A percentile compares a stretch with the other conserved stretches of the same genome.
Evolutionary conservation across 2,888 invertebrate genomes (phyloP).

Genomic region (Epiperipatus broadwayi): DNA sequence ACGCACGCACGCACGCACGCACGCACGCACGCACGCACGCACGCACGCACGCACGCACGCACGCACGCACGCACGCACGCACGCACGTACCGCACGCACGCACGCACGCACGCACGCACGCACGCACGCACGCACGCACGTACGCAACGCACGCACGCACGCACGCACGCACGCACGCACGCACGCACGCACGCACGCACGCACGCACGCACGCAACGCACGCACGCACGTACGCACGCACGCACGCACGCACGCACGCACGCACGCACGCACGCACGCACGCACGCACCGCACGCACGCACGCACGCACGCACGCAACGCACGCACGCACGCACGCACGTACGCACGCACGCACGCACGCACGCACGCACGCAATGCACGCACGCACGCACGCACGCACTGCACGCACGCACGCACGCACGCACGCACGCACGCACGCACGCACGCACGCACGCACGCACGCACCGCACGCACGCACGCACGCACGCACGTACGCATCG

Average conservation of each 20-base stretch:
- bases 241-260: slow-evolving; percentile 14
- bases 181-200: slow-evolving; percentile 9
- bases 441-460: no score
- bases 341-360: slow-evolving; percentile 13
- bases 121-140: slow-evolving; percentile 12
- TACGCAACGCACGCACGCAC: slow-evolving; percentile 8
- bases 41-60: slow-evolving; percentile 3
- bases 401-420: no score
- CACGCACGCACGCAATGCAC: slow-evolving; percentile 14
- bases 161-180: slow-evolving; percentile 9
- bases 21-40: slow-evolving; percentile 3
- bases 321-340: slow-evolving; percentile 13
- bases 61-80: slow-evolving; percentile 1
- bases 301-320: no score
- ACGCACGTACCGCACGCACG: no score
- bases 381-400: no score
- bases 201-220: slow-evolving; percentile 6
- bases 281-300: no score
- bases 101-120: slow-evolving; percentile 11
- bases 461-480: no score
- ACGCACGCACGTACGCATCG: slow-evolving; percentile 4
- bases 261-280: slow-evolving; percentile 13
- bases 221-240: slow-evolving; percentile 13
- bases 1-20: slow-evolving; percentile 3
- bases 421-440: slow-evolving; percentile 12